Percentiles rank a stretch among this genome's conserved stretches.
Evolutionary conservation across 2,797 vertebrate species (phyloP).

Genomic region (Hemibagrus guttatus): DNA sequence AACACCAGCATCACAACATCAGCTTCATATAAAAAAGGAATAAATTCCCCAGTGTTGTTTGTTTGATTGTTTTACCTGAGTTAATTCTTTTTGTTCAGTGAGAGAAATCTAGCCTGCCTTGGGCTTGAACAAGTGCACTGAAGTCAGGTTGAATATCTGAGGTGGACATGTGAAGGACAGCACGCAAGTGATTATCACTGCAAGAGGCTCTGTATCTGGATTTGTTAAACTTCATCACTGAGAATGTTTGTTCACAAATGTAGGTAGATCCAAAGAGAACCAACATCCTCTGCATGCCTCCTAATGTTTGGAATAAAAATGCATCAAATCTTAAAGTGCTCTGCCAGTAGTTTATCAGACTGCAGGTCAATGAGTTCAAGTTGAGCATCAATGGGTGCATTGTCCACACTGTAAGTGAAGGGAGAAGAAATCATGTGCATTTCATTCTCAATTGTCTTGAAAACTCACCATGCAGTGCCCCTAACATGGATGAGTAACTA

Average conservation of each 20-base stretch:
- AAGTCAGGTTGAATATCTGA: constrained; percentile 39
- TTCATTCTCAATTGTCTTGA: too few relatives aligned
- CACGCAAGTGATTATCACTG: constrained; percentile 55
- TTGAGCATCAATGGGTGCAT: constrained; percentile 48
- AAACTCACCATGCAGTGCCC: too few relatives aligned
- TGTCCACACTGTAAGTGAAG: constrained; percentile 50
- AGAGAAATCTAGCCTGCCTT: too few relatives aligned
- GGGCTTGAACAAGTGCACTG: too few relatives aligned
- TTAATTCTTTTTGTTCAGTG: too few relatives aligned
- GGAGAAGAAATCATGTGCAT: too few relatives aligned
- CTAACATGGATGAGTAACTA: too few relatives aligned
- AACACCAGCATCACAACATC: too few relatives aligned
- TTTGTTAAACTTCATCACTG: constrained; percentile 58
- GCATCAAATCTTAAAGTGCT: constrained; percentile 47
- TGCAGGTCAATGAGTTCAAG: constrained; percentile 27
- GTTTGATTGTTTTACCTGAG: too few relatives aligned
- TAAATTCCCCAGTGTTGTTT: too few relatives aligned
- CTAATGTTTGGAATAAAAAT: constrained; percentile 54
- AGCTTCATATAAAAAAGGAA: too few relatives aligned
- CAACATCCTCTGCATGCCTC: constrained; percentile 49
- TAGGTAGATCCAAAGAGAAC: constrained; percentile 52
- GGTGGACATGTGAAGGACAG: constrained; percentile 42
- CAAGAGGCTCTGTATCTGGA: constrained; percentile 57
- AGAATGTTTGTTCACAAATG: constrained; percentile 55
- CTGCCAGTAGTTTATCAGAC: constrained; percentile 36